These are phyloP conservation scores for Probaryconus sp. DNA, from an alignment of 1,140 invertebrate genomes.

Conservation along the genomic window DNA sequence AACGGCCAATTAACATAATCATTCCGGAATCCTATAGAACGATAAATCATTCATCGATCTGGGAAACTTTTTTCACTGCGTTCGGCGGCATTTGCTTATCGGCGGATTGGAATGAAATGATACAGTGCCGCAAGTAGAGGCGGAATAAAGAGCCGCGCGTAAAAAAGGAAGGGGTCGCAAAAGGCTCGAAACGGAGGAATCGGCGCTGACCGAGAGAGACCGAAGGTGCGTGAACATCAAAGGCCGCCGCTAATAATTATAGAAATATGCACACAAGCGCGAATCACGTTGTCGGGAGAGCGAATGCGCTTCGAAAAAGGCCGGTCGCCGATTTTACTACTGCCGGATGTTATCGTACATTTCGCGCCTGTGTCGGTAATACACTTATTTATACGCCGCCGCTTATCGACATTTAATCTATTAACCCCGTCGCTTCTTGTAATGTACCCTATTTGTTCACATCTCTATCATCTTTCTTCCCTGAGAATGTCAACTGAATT, in stretches of 20 bases:
- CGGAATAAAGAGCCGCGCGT: constrained; percentile 18
- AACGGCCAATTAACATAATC: constrained; percentile 47
- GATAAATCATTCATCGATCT: constrained; percentile 52
- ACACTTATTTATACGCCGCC: constrained; percentile 73
- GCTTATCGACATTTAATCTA: constrained; percentile 69
- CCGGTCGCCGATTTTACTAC: constrained; percentile 53
- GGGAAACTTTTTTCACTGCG: constrained; percentile 6
- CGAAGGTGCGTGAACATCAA: constrained; percentile 66
- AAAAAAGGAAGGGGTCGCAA: constrained; percentile 45
- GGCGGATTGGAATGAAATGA: constrained; percentile 59
- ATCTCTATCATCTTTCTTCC: constrained; percentile 26
- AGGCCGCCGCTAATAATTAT: constrained; percentile 77
- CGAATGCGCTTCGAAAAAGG: constrained; percentile 61
- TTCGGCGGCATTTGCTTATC: constrained; percentile 70
- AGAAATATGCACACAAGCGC: constrained; percentile 75
- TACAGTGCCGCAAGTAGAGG: constrained; percentile 39
- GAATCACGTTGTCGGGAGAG: constrained; percentile 64
- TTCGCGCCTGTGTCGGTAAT: constrained; percentile 67
- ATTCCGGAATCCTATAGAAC: constrained; percentile 1
- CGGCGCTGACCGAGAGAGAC: constrained; percentile 33
- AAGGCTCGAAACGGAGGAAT: constrained; percentile 41
- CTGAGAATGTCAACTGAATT: neutral
- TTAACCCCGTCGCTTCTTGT: constrained; percentile 61
- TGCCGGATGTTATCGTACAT: constrained; percentile 68
- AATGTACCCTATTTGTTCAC: constrained; percentile 37